These are phyloP conservation scores for Oreotrochilus melanogaster DNA, from an alignment of 2,113 vertebrate genomes.

Conservation along the genomic window DNA sequence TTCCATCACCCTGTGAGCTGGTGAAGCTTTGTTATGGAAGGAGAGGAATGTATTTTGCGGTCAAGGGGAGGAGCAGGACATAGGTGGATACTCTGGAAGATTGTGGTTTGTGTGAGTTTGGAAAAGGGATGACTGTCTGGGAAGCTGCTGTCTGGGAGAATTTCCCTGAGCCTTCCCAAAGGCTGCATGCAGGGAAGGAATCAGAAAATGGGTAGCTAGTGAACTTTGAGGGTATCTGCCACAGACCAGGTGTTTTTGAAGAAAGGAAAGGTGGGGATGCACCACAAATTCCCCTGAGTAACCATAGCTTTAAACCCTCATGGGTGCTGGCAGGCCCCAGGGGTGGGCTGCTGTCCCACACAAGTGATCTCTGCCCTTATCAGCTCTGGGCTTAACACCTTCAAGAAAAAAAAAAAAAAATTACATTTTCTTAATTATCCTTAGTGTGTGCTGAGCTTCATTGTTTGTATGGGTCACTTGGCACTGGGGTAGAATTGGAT, in stretches of 20 bases:
- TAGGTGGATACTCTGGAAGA: neutral
- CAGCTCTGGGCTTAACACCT: neutral
- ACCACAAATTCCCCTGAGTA: neutral
- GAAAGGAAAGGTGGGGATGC: neutral
- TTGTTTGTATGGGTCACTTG: neutral
- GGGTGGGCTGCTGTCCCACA: neutral
- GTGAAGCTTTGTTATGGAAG: neutral
- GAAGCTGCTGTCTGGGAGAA: neutral
- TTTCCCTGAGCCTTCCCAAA: neutral
- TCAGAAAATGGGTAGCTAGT: neutral
- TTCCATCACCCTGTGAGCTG: fast-evolving
- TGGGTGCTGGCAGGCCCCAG: neutral
- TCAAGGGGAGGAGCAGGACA: neutral
- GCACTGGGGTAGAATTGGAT: neutral
- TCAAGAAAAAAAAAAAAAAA: neutral
- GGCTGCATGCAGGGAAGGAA: neutral
- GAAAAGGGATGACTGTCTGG: fast-evolving
- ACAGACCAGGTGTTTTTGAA: neutral
- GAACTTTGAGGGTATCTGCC: neutral
- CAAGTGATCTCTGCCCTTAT: neutral
- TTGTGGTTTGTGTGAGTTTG: fast-evolving
- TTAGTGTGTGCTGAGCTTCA: neutral
- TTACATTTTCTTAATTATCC: neutral
- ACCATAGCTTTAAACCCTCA: fast-evolving
- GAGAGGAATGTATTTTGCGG: neutral